phyloP scores from a whole-genome alignment of 2,797 vertebrate genomes.

The Poecile montanus region DNA sequence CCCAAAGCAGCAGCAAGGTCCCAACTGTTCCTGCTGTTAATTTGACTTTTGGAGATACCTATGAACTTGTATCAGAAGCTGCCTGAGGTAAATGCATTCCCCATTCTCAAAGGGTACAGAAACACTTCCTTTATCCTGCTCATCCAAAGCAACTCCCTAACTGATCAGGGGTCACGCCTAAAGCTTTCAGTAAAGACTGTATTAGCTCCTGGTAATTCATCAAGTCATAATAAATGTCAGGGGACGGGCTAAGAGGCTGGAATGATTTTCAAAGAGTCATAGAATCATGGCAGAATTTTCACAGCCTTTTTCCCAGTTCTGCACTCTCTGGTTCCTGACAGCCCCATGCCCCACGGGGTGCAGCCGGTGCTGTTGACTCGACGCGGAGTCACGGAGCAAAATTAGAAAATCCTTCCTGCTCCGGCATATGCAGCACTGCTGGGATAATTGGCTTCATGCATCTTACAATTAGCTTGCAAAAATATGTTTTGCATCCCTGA shows the following conservation, averaged over 20 bases:
- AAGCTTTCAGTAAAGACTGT: neutral
- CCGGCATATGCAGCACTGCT: neutral
- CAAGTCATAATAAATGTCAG: neutral
- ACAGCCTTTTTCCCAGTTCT: neutral
- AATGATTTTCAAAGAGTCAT: neutral
- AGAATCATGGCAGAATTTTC: neutral
- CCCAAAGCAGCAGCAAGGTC: neutral
- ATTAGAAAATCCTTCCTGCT: conserved; percentile 18
- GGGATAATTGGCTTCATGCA: conserved; percentile 62
- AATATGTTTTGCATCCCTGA: conserved; percentile 54
- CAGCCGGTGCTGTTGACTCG: neutral
- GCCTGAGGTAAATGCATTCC: neutral
- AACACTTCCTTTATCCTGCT: neutral
- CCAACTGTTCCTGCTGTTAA: neutral
- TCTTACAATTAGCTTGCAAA: conserved; percentile 57
- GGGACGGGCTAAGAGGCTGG: neutral
- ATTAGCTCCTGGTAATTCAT: neutral
- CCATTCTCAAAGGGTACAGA: neutral
- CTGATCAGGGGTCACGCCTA: neutral
- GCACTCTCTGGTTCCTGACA: neutral
- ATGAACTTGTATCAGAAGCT: neutral
- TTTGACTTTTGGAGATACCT: neutral
- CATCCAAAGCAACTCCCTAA: neutral
- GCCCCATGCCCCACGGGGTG: neutral
- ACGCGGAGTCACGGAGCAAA: neutral